Evolutionary conservation across 2,888 invertebrate genomes (phyloP).

Genomic region (Troides helena): DNA sequence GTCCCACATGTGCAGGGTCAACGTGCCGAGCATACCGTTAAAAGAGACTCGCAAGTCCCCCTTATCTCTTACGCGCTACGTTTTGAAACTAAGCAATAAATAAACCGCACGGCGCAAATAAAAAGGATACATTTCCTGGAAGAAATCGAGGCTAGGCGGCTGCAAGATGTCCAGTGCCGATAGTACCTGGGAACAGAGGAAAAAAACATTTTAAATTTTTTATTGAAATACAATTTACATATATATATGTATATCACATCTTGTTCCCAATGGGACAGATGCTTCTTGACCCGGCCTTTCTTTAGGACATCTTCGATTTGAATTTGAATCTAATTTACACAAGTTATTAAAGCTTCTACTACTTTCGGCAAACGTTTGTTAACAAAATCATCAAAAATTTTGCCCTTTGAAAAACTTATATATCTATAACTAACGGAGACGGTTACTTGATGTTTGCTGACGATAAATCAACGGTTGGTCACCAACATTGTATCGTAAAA

Average conservation of each 20-base stretch:
- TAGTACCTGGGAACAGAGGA: slow-evolving; percentile 88
- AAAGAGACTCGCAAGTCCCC: slow-evolving; percentile 35
- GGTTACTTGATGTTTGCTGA: not conserved
- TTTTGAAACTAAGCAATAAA: slow-evolving; percentile 19
- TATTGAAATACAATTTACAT: too few species aligned
- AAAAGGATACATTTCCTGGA: slow-evolving; percentile 99
- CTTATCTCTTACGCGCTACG: slow-evolving; percentile 12
- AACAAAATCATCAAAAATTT: too few species aligned
- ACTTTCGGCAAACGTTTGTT: too few species aligned
- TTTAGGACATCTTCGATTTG: too few species aligned
- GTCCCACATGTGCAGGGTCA: slow-evolving; percentile 46
- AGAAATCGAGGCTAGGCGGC: slow-evolving; percentile 99
- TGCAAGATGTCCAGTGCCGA: slow-evolving; percentile 99
- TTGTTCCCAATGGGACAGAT: too few species aligned
- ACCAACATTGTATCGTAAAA: not conserved
- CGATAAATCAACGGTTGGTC: not conserved
- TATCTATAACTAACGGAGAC: not conserved
- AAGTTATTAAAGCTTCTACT: too few species aligned
- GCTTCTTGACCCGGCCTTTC: too few species aligned
- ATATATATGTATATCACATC: too few species aligned
- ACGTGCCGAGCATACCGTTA: slow-evolving; percentile 48
- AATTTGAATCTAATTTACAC: too few species aligned
- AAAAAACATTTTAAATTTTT: not conserved
- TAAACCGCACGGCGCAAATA: not conserved
- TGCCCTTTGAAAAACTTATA: not conserved